Base-by-base conservation (phyloP, 2,888 invertebrate genomes). In the Tachystola acroxantha region DNA sequence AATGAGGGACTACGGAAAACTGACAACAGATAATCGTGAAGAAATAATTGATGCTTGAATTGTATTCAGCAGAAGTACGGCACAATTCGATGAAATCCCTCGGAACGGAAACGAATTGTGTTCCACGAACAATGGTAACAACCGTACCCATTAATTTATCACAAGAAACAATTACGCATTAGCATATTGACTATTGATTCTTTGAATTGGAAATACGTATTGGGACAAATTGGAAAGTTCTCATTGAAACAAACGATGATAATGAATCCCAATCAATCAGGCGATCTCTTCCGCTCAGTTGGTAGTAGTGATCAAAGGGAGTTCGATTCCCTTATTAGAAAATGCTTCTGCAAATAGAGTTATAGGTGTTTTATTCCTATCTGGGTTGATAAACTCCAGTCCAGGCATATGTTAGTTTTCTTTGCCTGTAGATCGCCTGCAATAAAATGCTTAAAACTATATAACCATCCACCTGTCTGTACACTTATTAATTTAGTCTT, bases 101-200 rank as follows among this genome's bases (percentile, higher is more conserved):
- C 7, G 11, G 27, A 27, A 27, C 27, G 27, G 11, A 12, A 11
- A 11, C 27, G 27, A 12, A 27, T 12, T 24, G 24, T 24, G 24
- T 27, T 10, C 27, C 27, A 10, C n/a, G 27, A 27, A 27, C 27
- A 27, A 27, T 27, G 10, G 27, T 27, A 27, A 27, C 27, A 11
- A 27, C 27, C 27, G 12, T 24, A 24, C 12, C 27, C 27, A 27
- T 27, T 27, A 27, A 27, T 27, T 10, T 24, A 43, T 48, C 28
- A 26, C 42, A 24, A 42, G 48, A 45, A 48, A 37, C 40, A 36
- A 39, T 45, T 39, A 43, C 30, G 13, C 22, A 35, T 34, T 36
- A 31, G 36, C 37, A 40, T 28, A 22, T 36, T 33, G 36, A 22
- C 7, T 19, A 44, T 35, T 41, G 36, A 30, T 44, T 45, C 45